Evolutionary conservation across 2,113 vertebrate genomes (phyloP), one percentile per base, ranked within the genome.

Genomic region (Bubo bubo): DNA sequence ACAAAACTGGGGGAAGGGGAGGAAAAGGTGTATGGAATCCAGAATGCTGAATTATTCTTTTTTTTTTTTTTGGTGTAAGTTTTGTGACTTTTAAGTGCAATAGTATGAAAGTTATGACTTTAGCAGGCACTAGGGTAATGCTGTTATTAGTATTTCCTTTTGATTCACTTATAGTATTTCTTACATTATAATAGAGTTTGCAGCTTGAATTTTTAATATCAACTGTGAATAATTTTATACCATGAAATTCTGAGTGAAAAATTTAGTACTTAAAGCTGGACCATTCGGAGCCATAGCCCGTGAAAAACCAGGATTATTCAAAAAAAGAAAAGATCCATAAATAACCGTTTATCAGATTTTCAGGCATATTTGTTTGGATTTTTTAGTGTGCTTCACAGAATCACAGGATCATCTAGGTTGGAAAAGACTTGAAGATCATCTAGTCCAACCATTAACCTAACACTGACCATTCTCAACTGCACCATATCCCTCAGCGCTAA

Each of bases 121-220:
- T 77, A 92, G 60, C 86, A 93, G 88, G 49, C 66, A 52, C n/a
- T 53, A 58, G 66, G 62, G 39, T 79, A 84, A 45, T 73, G 52
- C 89, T 87, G 80, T 70, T 95, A 64, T 62, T 93, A 76, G 52
- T 76, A 87, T 87, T 95, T 93, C 87, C 71, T 95, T 89, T 95
- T 93, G 91, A 95, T 95, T 84, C 58, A 79, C 77, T 85, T 94
- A 53, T 6, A 72, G 21, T 79, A 75, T 95, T 96, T 26, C 68
- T 92, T 87, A 88, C 41, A 76, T 93, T 95, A 14, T 75, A 91
- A 90, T 56, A 76, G 66, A 82, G 27, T 94, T 91, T 95, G 80
- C 73, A 94, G 95, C 49, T 95, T 91, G 73, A 49, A 23, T 94
- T 95, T 96, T 96, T 79, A 95, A 85, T 81, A 85, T 79, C 72